phyloP scores from a whole-genome alignment of 23 tunicate species.

The Phallusia fumigata region DNA sequence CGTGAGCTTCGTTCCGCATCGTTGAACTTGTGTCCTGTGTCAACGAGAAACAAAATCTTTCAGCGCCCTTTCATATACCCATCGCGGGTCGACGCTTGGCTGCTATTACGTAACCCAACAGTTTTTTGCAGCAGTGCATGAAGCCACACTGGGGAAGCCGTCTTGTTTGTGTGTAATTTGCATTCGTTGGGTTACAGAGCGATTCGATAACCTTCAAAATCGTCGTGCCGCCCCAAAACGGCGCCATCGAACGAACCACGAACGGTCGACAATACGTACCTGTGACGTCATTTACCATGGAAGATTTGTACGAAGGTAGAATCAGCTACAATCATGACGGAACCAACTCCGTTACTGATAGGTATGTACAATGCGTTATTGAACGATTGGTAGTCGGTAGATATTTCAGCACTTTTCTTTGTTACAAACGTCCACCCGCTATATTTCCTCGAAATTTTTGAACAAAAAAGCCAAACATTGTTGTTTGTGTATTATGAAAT shows the following conservation, averaged over 20 bases:
- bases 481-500: not conserved
- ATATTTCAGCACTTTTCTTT: too few relatives aligned
- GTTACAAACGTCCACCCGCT: too few relatives aligned
- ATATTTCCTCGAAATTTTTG: too few relatives aligned
- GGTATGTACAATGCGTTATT: constrained; percentile 32
- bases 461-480: not conserved
- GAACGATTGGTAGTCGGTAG: not conserved
- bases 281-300: constrained; percentile 87
- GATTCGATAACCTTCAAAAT: constrained; percentile 55
- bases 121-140: too few relatives aligned
- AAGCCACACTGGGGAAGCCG: not conserved
- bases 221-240: constrained; percentile 61
- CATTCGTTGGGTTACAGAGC: constrained; percentile 27
- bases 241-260: constrained; percentile 65
- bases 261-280: constrained; percentile 72
- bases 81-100: not conserved
- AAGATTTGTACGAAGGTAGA: constrained; percentile 73
- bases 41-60: not conserved
- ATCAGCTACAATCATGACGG: constrained; percentile 97
- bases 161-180: not conserved
- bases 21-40: not conserved
- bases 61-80: not conserved
- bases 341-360: constrained; percentile 68
- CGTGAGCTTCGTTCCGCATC: constrained; percentile 8
- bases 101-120: not conserved